Conservation (phyloP, 2,888 invertebrate species). For the Heliconius hortense region DNA sequence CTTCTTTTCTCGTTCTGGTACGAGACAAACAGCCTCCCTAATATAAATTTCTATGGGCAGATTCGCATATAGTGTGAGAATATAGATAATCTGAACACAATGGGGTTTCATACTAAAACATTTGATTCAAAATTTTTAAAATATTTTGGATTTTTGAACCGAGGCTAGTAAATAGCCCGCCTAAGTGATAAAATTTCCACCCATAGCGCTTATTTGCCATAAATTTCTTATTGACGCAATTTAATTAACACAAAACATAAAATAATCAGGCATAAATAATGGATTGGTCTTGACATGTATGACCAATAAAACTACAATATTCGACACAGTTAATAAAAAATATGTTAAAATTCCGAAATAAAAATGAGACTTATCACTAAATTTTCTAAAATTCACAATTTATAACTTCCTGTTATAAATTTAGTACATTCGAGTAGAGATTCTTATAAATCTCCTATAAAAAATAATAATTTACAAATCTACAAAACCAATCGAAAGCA, state of each 20-base stretch:
- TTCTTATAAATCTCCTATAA: neutral
- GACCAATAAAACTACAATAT: neutral
- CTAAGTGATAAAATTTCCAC: neutral
- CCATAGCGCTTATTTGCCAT: neutral
- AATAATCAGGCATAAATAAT: constrained; percentile 7
- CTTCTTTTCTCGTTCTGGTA: no score
- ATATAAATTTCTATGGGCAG: no score
- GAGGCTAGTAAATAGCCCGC: neutral
- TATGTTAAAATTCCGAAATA: no score
- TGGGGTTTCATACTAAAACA: no score
- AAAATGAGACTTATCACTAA: no score
- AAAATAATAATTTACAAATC: neutral
- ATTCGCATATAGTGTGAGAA: no score
- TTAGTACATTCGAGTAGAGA: no score
- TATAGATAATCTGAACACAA: no score
- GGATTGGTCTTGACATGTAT: neutral
- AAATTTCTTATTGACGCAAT: neutral
- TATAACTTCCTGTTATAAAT: no score
- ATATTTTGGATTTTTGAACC: neutral
- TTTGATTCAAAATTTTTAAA: neutral
- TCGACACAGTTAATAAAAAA: neutral
- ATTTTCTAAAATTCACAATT: no score
- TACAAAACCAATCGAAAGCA: neutral
- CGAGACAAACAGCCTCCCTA: no score
- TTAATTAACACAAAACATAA: constrained; percentile 1